Conservation (phyloP, 2,797 vertebrate genomes). For the Sebastes cheni region DNA sequence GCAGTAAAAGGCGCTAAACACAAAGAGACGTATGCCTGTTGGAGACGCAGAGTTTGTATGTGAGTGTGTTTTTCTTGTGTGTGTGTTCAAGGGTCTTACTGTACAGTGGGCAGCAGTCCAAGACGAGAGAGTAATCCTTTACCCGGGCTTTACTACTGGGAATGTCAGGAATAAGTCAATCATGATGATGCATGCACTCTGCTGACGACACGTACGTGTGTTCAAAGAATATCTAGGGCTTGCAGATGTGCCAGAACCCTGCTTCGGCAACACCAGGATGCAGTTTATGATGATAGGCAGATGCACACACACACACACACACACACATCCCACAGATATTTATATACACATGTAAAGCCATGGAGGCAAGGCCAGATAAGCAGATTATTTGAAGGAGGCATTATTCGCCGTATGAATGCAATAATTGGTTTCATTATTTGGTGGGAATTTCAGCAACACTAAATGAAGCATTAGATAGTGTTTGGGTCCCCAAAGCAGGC, state of each 20-base stretch:
- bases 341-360: conserved; percentile 48
- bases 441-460: conserved; percentile 58
- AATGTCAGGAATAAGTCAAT: conserved; percentile 74
- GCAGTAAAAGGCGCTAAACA: conserved; percentile 61
- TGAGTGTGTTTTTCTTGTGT: conserved; percentile 46
- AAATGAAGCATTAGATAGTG: conserved; percentile 62
- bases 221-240: conserved; percentile 72
- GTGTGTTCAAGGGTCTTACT: conserved; percentile 65
- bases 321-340: conserved; percentile 2
- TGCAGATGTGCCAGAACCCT: conserved; percentile 72
- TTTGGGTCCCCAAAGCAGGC: conserved; percentile 51
- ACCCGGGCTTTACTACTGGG: conserved; percentile 60
- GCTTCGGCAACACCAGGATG: conserved; percentile 55
- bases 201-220: conserved; percentile 54
- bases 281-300: conserved; percentile 69
- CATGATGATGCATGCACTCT: conserved; percentile 71
- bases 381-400: conserved; percentile 77
- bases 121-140: conserved; percentile 72
- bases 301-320: conserved; percentile 30
- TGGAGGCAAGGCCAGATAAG: conserved; percentile 70
- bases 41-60: conserved; percentile 51
- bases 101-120: conserved; percentile 75
- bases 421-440: conserved; percentile 78
- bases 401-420: conserved; percentile 73
- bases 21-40: conserved; percentile 62